These are phyloP conservation scores for Hydropsyche tenuis DNA, from an alignment of 1,140 invertebrate genomes.

Conservation along the genomic window DNA sequence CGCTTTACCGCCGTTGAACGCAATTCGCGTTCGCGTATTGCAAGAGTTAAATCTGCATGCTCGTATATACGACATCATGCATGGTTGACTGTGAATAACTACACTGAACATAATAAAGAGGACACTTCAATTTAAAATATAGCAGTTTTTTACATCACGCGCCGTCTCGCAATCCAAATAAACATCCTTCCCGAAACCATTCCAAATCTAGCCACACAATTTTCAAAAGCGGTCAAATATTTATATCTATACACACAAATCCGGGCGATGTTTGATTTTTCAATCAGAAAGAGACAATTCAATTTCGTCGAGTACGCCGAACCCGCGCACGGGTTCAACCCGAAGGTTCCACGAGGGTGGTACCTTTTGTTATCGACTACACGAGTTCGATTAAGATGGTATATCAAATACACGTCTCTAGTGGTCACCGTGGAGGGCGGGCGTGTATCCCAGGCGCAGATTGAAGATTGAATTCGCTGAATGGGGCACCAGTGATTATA, in stretches of 20 bases:
- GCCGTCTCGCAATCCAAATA: too few relatives aligned
- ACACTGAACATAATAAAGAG: too few relatives aligned
- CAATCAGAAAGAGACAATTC: too few relatives aligned
- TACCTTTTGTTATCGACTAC: conserved; percentile 21
- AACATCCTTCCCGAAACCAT: background rate
- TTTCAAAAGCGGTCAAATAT: too few relatives aligned
- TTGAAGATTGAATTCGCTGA: conserved; percentile 32
- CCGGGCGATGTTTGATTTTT: too few relatives aligned
- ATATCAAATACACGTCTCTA: conserved; percentile 30
- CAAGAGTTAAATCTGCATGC: too few relatives aligned
- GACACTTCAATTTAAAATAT: too few relatives aligned
- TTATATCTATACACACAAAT: too few relatives aligned
- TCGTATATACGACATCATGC: too few relatives aligned
- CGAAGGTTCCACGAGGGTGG: background rate
- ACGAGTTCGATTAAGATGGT: conserved; percentile 26
- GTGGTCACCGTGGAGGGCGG: background rate
- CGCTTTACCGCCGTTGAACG: conserved; percentile 2
- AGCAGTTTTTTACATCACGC: too few relatives aligned
- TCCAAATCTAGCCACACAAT: background rate
- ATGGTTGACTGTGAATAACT: too few relatives aligned
- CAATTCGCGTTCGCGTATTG: background rate
- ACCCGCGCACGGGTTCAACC: background rate
- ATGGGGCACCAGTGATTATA: conserved; percentile 35
- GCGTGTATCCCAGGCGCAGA: conserved; percentile 14
- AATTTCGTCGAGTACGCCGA: background rate